Conservation (phyloP, 2,888 invertebrate genomes). For the Resseliella maxima region DNA sequence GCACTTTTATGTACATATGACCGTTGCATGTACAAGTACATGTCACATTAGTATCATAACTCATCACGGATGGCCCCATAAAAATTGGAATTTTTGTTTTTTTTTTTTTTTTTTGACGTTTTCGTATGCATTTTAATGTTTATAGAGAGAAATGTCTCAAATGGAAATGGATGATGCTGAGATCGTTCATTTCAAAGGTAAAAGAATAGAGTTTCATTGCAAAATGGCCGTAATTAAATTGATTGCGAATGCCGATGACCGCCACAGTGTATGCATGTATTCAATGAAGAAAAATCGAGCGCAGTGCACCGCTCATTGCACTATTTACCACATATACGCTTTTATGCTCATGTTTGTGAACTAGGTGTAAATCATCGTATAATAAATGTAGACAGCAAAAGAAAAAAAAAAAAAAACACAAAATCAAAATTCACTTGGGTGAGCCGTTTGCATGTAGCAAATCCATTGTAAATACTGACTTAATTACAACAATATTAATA, state of each 20-base stretch:
- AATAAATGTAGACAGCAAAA: background rate
- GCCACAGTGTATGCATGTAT: background rate
- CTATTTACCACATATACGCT: background rate
- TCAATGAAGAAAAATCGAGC: no score
- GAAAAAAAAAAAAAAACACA: background rate
- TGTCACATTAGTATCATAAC: no score
- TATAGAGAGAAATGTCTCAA: no score
- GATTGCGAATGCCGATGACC: background rate
- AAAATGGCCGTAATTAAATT: background rate
- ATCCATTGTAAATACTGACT: background rate
- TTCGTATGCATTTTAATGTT: no score
- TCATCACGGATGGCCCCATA: no score
- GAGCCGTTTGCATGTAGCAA: background rate
- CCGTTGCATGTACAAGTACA: no score
- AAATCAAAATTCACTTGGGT: background rate
- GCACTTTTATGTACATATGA: no score
- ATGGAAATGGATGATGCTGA: no score
- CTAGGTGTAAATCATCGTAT: background rate
- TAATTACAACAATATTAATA: slow-evolving; percentile 16
- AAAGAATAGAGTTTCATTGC: background rate
- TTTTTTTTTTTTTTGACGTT: background rate
- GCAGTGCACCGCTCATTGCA: background rate
- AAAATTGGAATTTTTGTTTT: no score
- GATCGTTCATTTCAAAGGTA: background rate
- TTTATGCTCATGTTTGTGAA: background rate